Percentiles rank a stretch among this genome's conserved stretches.
These are phyloP conservation scores for Mesoligia furuncula DNA, from an alignment of 2,888 invertebrate genomes.

Conservation along the genomic window DNA sequence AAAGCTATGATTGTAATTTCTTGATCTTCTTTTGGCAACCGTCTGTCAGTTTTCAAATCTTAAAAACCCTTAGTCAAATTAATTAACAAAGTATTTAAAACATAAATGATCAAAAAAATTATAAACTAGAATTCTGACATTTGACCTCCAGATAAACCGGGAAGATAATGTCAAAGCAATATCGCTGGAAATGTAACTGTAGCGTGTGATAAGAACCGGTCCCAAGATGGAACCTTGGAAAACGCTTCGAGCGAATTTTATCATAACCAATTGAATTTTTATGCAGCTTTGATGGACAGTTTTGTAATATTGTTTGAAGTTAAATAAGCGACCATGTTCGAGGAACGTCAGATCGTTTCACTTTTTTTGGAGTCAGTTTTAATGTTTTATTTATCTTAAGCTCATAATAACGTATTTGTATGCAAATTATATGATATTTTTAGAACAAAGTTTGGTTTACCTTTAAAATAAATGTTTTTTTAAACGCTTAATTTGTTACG, in stretches of 20 bases:
- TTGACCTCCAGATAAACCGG: conserved; percentile 68
- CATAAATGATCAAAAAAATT: conserved; percentile 58
- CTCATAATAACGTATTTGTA: conserved; percentile 23
- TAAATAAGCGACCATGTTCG: conserved; percentile 23
- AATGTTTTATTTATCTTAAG: conserved; percentile 19
- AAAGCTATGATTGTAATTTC: conserved; percentile 36
- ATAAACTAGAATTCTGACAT: conserved; percentile 63
- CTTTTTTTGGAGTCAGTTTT: conserved; percentile 15
- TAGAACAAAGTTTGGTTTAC: background rate
- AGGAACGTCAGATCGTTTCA: conserved; percentile 10
- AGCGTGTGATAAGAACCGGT: conserved; percentile 65
- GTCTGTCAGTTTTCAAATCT: conserved; percentile 1
- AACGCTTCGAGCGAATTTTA: conserved; percentile 50
- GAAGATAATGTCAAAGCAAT: conserved; percentile 71
- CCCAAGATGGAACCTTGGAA: conserved; percentile 63
- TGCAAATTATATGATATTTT: conserved; percentile 19
- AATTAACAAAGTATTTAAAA: conserved; percentile 45
- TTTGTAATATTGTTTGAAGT: conserved; percentile 44
- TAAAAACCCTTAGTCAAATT: conserved; percentile 29
- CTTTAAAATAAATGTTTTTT: background rate
- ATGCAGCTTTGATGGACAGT: conserved; percentile 49
- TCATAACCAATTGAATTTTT: conserved; percentile 53
- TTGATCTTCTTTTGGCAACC: conserved; percentile 7
- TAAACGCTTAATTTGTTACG: background rate
- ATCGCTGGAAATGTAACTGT: conserved; percentile 68